Evolutionary conservation across 2,888 invertebrate genomes (phyloP), one percentile per base, ranked within the genome.

Genomic region (Microctonus brassicae): DNA sequence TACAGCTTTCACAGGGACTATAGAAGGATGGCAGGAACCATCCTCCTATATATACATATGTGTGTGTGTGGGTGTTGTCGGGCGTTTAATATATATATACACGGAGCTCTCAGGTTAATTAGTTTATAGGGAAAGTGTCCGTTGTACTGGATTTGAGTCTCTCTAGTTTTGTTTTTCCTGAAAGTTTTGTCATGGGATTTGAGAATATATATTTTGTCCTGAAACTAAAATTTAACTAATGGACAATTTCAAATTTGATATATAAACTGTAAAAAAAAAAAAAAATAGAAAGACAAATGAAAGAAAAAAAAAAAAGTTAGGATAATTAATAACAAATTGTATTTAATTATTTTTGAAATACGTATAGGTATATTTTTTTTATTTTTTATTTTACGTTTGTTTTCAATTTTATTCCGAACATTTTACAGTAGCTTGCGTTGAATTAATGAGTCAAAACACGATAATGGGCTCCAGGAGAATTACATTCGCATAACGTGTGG

Each of bases 41-140:
- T 47, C 6, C 17, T 6, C 17, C 17, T 47, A 17, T 47, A 17
- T 6, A 1, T 47, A 3, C 17, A 17, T 17, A 47, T 47, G 17
- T 47, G 47, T 47, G 7, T 29, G 29, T 29, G 29, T 29, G 29
- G 4, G 29, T 7, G 29, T n/a, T 7, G 17, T 9, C 3, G 9
- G 17, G 47, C 47, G 17, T 47, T 6, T 7, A 47, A 47, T 47
- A n/a, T 47, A 17, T n/a, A 7, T 47, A n/a, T n/a, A n/a, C n/a
- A n/a, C n/a, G n/a, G 17, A 47, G 47, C 47, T 47, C 47, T 47
- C 47, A 47, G 47, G 47, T 47, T 47, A 47, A 47, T 47, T 47
- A 47, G 17, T 17, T 47, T 47, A 47, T 47, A 17, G 47, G 7
- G 47, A n/a, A 47, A 47, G 47, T 47, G 47, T 47, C 6, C 47